Evolutionary conservation across 2,888 invertebrate genomes (phyloP).

Genomic region (Argyresthia goedartella): DNA sequence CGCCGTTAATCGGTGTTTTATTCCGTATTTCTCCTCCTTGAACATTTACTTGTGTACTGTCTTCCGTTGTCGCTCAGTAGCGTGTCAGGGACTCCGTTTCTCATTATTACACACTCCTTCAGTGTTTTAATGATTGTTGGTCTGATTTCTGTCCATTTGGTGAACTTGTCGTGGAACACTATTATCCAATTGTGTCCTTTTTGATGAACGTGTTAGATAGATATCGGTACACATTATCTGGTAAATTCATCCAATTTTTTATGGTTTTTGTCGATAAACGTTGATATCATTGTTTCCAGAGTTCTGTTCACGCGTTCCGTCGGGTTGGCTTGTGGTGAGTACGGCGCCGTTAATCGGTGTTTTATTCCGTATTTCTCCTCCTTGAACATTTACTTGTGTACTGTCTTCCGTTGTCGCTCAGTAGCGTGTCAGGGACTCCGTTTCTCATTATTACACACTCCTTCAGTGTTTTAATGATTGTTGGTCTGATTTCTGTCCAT

Average conservation of each 20-base stretch:
- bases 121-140: too few relatives aligned
- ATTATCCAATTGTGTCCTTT: constrained; percentile 13
- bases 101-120: too few relatives aligned
- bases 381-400: constrained; percentile 10
- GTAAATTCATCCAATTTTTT: not conserved
- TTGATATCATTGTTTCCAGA: constrained; percentile 14
- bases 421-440: not conserved
- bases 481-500: too few relatives aligned
- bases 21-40: not conserved
- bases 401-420: not conserved
- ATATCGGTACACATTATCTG: constrained; percentile 19
- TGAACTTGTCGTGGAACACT: too few relatives aligned
- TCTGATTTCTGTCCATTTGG: too few relatives aligned
- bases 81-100: not conserved
- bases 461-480: too few relatives aligned
- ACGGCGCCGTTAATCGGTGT: too few relatives aligned
- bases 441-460: too few relatives aligned
- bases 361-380: constrained; percentile 13
- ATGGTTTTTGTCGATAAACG: constrained; percentile 1
- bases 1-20: too few relatives aligned
- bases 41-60: constrained; percentile 6
- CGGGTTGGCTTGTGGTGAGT: too few relatives aligned
- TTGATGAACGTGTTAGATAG: constrained; percentile 19
- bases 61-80: not conserved
- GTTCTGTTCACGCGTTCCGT: too few relatives aligned